phyloP scores from a whole-genome alignment of 1,140 invertebrate species.

The Gryon sp. region DNA sequence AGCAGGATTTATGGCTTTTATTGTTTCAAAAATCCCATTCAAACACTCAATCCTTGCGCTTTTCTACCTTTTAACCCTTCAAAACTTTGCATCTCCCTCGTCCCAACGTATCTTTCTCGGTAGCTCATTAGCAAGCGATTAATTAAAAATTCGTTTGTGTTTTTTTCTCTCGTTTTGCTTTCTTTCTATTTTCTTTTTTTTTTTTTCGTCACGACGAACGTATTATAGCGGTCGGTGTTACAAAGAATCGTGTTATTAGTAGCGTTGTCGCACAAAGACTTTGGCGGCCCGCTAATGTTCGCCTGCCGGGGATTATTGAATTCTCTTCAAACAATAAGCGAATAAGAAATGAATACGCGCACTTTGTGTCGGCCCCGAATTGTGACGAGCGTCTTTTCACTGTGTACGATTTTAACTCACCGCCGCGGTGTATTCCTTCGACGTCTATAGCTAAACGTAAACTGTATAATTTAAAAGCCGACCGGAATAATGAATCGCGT shows the following conservation, averaged over 20 bases:
- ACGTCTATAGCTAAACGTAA: background rate
- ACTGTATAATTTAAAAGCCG: constrained; percentile 42
- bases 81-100: no score
- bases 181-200: no score
- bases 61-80: no score
- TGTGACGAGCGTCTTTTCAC: constrained; percentile 52
- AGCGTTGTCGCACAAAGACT: constrained; percentile 20
- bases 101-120: no score
- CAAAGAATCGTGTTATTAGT: constrained; percentile 56
- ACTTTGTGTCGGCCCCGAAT: constrained; percentile 39
- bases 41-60: no score
- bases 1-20: no score
- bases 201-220: constrained; percentile 44
- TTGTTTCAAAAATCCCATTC: no score
- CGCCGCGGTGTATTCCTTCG: constrained; percentile 1
- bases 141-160: constrained; percentile 73
- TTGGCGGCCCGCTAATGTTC: constrained; percentile 28
- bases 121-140: constrained; percentile 75
- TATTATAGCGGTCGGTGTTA: constrained; percentile 48
- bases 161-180: no score
- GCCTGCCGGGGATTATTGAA: constrained; percentile 50
- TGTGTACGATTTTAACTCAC: constrained; percentile 37
- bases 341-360: constrained; percentile 44
- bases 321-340: constrained; percentile 50
- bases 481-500: constrained; percentile 36